Conservation (phyloP, 2,888 invertebrate species). For the Tetheella fluctuosa region DNA sequence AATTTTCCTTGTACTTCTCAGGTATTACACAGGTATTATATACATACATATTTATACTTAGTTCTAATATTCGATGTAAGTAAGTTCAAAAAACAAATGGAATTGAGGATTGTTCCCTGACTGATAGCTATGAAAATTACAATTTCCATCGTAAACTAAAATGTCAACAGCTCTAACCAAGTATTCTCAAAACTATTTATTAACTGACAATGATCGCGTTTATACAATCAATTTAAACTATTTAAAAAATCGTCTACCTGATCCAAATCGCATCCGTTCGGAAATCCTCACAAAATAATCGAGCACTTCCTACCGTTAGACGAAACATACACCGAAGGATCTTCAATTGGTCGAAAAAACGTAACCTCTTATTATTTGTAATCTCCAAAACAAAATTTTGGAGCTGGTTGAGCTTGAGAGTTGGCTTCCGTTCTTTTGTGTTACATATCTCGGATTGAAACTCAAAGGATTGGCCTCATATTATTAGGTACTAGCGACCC, state of each 20-base stretch:
- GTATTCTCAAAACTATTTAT: not conserved
- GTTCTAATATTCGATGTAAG: no score
- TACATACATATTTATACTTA: no score
- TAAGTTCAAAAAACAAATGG: no score
- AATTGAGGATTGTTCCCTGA: no score
- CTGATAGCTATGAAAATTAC: no score
- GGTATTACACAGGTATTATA: no score
- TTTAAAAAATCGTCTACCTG: slow-evolving; percentile 55
- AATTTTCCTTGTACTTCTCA: slow-evolving; percentile 66
- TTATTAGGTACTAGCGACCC: no score
- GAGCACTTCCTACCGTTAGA: slow-evolving; percentile 74
- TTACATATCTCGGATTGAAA: slow-evolving; percentile 25
- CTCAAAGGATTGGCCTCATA: slow-evolving; percentile 22
- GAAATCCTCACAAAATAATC: slow-evolving; percentile 75
- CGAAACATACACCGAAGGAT: slow-evolving; percentile 43
- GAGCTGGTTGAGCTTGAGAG: slow-evolving; percentile 67
- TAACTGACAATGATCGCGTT: slow-evolving; percentile 21
- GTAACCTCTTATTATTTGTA: slow-evolving; percentile 70
- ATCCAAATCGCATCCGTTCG: slow-evolving; percentile 68
- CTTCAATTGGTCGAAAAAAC: slow-evolving; percentile 53
- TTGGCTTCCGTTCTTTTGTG: slow-evolving; percentile 69
- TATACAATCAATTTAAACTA: slow-evolving; percentile 35
- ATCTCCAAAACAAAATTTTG: slow-evolving; percentile 62
- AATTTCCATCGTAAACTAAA: slow-evolving; percentile 8
- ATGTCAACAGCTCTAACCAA: no score